phyloP scores from a whole-genome alignment of 2,888 invertebrate genomes.

The Philaethria dido region DNA sequence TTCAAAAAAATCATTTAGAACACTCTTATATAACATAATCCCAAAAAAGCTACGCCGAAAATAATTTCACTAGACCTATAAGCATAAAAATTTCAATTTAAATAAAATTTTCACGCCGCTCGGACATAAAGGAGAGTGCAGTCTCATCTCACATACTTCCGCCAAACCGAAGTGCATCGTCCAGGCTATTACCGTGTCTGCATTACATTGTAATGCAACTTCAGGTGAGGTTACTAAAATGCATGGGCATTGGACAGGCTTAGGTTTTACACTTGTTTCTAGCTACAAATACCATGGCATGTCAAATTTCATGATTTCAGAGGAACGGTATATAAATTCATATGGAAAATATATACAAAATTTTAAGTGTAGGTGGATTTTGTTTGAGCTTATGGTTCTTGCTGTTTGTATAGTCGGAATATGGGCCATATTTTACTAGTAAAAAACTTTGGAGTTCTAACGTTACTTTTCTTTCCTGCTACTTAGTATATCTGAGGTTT shows the following conservation, averaged over 20 bases:
- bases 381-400: slow-evolving; percentile 1
- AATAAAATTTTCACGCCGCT: slow-evolving; percentile 54
- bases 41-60: neutral
- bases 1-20: too few species aligned
- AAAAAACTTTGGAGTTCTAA: neutral
- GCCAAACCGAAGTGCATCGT: slow-evolving; percentile 72
- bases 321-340: neutral
- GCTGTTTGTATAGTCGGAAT: neutral
- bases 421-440: neutral
- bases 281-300: slow-evolving; percentile 26
- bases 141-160: slow-evolving; percentile 79
- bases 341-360: neutral
- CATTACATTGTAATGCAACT: slow-evolving; percentile 78
- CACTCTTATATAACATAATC: too few species aligned
- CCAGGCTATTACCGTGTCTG: slow-evolving; percentile 73
- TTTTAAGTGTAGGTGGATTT: neutral
- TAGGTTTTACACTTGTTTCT: slow-evolving; percentile 35
- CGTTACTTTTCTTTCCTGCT: neutral
- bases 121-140: slow-evolving; percentile 72
- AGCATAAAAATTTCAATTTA: slow-evolving; percentile 6
- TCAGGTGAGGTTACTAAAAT: slow-evolving; percentile 79
- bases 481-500: neutral
- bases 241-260: slow-evolving; percentile 47
- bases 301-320: slow-evolving; percentile 19
- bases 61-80: neutral